These are phyloP conservation scores for Acanthaster planci DNA, from an alignment of 35 echinoderm and acorn worm species.

Conservation along the genomic window DNA sequence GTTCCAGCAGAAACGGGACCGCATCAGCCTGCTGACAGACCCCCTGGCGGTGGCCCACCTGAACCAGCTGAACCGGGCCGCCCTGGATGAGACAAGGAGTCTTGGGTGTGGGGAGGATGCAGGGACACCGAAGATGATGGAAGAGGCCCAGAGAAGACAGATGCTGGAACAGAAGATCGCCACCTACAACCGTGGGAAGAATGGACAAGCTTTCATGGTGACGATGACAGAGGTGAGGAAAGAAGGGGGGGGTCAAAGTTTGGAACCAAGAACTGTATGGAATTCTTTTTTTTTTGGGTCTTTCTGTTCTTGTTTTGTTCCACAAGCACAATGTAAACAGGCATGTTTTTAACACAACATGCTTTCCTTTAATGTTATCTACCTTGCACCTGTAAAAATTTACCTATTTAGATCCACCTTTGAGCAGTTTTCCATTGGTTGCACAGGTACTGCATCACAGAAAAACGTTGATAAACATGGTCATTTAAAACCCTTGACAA, in stretches of 20 bases:
- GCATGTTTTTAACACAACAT: no score
- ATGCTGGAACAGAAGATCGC: slow-evolving; percentile 34
- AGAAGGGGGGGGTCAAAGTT: background rate
- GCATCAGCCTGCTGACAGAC: slow-evolving; percentile 49
- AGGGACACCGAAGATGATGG: background rate
- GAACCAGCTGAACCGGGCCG: slow-evolving; percentile 7
- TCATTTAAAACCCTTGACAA: no score
- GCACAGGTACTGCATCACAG: no score
- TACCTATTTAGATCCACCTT: no score
- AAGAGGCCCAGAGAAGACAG: slow-evolving; percentile 2
- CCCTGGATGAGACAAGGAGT: background rate
- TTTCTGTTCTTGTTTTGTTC: no score
- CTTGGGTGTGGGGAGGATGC: background rate
- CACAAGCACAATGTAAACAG: no score
- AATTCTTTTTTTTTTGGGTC: no score
- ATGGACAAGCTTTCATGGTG: slow-evolving; percentile 33
- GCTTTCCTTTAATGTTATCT: no score
- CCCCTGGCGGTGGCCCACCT: slow-evolving; percentile 46
- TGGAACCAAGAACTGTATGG: no score
- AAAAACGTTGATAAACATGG: no score
- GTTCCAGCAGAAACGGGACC: slow-evolving; percentile 33
- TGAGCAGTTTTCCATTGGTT: no score
- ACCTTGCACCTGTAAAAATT: no score
- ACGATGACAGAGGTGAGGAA: slow-evolving; percentile 33
- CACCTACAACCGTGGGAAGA: slow-evolving; percentile 17